Base-by-base conservation (phyloP, 2,888 invertebrate genomes). In the Drosophila niveifrons region DNA sequence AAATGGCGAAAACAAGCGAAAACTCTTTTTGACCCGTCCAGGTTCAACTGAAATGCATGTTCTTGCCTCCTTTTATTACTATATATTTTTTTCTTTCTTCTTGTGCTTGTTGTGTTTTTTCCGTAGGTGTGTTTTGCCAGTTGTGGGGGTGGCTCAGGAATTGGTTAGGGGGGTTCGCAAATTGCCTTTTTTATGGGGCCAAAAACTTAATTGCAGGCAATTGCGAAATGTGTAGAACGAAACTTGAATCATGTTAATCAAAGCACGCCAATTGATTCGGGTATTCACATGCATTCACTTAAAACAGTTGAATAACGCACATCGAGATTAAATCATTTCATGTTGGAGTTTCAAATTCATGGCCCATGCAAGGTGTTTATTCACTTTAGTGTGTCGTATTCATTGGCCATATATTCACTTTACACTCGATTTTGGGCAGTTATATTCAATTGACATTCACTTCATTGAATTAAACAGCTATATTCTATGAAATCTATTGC, bases 131-230 rank as follows among this genome's bases (percentile, higher is more conserved):
- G 59, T 17, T 23, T 4, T 9, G 31, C 29, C 11, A 10, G 34
- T 34, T 11, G 34, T 34, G 34, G 34, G 34, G 34, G 34, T 34
- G 29, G 28, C 29, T n/a, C 10, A 15, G 3, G 11, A 4, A 4
- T 11, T 1, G 18, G 51, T 15, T 11, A 2, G 15, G 36, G 47
- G 41, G 13, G 36, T 29, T 28, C 41, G 1, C 6, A n/a, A n/a
- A 29, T 17, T 29, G 44, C 15, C 9, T 15, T 43, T 52, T 31
- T 31, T 43, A 48, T 43, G 43, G 64, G 43, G 64, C 56, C 36
- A 34, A 44, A 17, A 64, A 68, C 50, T 48, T 75, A 68, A 75
- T 72, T 75, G 62, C 68, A 39, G 65, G 41, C 64, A 56, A 76
- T 65, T 56, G 55, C 36, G 23, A 53, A 70, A 55, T 36, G 58